phyloP scores from a whole-genome alignment of 2,797 vertebrate genomes.

The Chloroceryle inda region DNA sequence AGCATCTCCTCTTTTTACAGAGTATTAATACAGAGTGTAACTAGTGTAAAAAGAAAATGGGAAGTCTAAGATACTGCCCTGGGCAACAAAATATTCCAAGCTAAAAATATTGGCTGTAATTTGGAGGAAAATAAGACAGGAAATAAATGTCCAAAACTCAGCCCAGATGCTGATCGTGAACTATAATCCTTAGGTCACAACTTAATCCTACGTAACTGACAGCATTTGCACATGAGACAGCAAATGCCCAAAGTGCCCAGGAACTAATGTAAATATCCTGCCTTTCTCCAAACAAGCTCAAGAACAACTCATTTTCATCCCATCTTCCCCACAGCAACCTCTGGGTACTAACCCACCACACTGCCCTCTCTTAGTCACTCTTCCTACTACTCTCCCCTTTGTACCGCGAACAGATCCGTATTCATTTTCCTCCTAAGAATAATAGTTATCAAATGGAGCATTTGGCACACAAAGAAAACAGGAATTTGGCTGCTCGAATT shows the following conservation, averaged over 20 bases:
- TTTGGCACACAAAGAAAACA: not conserved
- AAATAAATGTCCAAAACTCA: not conserved
- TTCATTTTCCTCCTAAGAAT: not conserved
- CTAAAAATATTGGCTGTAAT: not conserved
- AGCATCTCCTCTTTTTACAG: not conserved
- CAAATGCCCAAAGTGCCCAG: not conserved
- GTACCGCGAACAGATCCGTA: not conserved
- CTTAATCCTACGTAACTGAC: not conserved
- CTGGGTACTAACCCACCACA: not conserved
- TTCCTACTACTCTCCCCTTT: not conserved
- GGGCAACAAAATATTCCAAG: not conserved
- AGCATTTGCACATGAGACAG: not conserved
- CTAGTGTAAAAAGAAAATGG: not conserved
- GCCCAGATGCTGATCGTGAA: not conserved
- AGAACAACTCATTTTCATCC: not conserved
- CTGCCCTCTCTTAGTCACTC: not conserved
- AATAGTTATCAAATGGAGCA: not conserved
- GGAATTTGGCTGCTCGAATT: not conserved
- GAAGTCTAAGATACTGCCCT: not conserved
- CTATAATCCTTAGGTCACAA: not conserved
- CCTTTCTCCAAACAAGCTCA: not conserved
- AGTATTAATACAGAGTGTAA: not conserved
- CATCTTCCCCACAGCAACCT: not conserved
- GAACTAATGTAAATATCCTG: not conserved
- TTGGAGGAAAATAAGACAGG: not conserved